phyloP scores from a whole-genome alignment of 2,797 vertebrate species.

The Sylvia borin region DNA sequence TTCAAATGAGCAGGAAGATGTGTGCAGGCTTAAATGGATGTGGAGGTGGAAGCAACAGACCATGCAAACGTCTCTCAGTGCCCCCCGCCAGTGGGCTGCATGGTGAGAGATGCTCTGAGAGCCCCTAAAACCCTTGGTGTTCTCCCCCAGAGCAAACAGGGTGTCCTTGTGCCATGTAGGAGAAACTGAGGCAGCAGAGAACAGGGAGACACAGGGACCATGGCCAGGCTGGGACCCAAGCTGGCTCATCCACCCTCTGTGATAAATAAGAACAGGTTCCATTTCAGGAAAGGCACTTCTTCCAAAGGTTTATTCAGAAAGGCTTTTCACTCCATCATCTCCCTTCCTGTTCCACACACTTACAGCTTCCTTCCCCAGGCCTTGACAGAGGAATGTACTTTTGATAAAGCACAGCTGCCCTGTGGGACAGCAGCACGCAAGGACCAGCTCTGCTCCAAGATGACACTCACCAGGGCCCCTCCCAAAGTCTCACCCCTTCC shows the following conservation, averaged over 20 bases:
- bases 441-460: neutral
- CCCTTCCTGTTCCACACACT: constrained; percentile 6
- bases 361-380: neutral
- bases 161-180: fast-evolving
- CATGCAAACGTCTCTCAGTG: neutral
- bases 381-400: neutral
- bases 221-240: neutral
- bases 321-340: neutral
- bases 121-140: neutral
- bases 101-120: neutral
- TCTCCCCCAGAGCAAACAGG: fast-evolving
- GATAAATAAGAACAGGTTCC: neutral
- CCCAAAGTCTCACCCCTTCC: neutral
- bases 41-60: fast-evolving
- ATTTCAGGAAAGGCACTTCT: neutral
- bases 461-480: neutral
- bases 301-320: neutral
- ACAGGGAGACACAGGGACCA: fast-evolving
- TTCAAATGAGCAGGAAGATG: neutral
- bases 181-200: neutral
- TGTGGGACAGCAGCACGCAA: fast-evolving
- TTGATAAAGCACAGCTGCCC: neutral
- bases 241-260: neutral
- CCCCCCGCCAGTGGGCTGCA: fast-evolving
- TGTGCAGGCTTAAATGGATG: neutral